Base-by-base conservation (phyloP, 2,113 vertebrate genomes). In the Corythornis vintsioides region DNA sequence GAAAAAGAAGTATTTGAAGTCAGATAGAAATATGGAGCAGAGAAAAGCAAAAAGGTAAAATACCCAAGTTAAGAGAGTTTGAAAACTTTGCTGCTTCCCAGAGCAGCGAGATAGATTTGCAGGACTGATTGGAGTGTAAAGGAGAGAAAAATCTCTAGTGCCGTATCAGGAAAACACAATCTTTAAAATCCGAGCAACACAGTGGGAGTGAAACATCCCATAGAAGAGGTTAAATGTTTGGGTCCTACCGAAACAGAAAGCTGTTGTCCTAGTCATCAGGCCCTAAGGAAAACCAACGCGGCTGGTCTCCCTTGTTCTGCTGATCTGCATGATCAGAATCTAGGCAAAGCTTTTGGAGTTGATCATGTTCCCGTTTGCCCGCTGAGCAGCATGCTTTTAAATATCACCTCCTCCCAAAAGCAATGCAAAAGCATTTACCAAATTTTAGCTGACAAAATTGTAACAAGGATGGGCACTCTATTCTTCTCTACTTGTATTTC, bases 61-160 rank as follows among this genome's bases (percentile, higher is more conserved):
- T 6, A 73, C 3, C 43, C 18, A 67, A 75, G 48, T 17, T 11
- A 50, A 63, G 63, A 43, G 76, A 63, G n/a, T 19, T 75, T 52
- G 18, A 20, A 73, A 70, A 24, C 22, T 38, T 83, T 6, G 1
- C 61, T 10, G 26, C 47, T 77, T 60, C 55, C n/a, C 63, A 25
- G 61, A 43, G 0, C 33, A 8, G 14, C 0, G 31, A 25, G 60
- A 43, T 14, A 72, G 52, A 15, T 65, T 29, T 24, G 63, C 63
- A 6, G 38, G 15, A 21, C 2, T 2, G 18, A 3, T 1, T 10
- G 0, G 53, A 71, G 33, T 2, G 3, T 4, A 11, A 55, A 6
- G 63, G 15, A 16, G 53, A n/a, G 35, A 24, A 40, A 24, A 8
- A 20, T 24, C 29, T 8, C 2, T n/a, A 2, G 45, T 24, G 11